Conservation (phyloP, 2,797 vertebrate genomes). For the Urosaurus nigricauda region DNA sequence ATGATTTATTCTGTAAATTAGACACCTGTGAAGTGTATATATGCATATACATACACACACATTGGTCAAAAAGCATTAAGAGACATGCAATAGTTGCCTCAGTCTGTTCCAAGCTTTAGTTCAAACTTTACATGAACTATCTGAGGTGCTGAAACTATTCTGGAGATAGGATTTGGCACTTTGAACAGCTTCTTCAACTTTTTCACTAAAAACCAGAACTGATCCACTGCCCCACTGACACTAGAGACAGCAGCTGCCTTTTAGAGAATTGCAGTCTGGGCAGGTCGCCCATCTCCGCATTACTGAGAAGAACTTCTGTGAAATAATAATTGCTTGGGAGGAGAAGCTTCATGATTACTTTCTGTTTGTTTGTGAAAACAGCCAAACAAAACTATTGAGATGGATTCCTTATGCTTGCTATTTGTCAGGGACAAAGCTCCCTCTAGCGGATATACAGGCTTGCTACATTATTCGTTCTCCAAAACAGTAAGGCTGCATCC, state of each 20-base stretch:
- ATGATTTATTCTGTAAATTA: not conserved
- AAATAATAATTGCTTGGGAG: not conserved
- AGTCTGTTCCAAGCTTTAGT: not conserved
- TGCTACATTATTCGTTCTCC: not conserved
- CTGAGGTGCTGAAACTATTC: too few relatives aligned
- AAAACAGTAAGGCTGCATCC: not conserved
- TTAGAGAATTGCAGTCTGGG: not conserved
- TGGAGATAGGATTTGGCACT: too few relatives aligned
- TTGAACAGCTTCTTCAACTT: too few relatives aligned
- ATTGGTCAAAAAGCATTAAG: too few relatives aligned
- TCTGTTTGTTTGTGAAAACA: not conserved
- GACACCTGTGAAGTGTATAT: not conserved
- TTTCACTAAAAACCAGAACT: too few relatives aligned
- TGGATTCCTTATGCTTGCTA: not conserved
- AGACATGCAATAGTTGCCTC: not conserved
- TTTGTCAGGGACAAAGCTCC: slow-evolving; percentile 64
- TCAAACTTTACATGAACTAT: too few relatives aligned
- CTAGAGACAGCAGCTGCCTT: not conserved
- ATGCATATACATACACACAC: not conserved
- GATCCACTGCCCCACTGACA: too few relatives aligned
- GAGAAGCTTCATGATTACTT: slow-evolving; percentile 30
- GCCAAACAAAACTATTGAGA: not conserved
- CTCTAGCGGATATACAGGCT: slow-evolving; percentile 61
- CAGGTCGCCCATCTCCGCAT: not conserved
- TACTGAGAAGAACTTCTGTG: not conserved